Evolutionary conservation across 1,140 invertebrate genomes (phyloP).

Genomic region (Ceratosolen fusciceps): DNA sequence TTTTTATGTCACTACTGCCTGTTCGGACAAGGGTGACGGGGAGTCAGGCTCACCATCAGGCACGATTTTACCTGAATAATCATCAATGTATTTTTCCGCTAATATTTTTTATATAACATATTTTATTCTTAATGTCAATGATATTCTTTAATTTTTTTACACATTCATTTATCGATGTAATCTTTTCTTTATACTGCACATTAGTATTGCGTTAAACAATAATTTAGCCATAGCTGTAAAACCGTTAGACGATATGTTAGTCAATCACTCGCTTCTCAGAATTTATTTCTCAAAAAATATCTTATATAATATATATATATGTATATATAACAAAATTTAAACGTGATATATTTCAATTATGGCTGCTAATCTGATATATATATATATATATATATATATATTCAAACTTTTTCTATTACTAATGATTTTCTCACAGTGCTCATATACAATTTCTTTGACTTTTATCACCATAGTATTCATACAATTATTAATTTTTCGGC

Average conservation of each 20-base stretch:
- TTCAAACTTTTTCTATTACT: constrained; percentile 33
- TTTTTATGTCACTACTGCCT: constrained; percentile 67
- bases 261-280: no score
- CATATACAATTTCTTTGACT: constrained; percentile 18
- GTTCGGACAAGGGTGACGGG: constrained; percentile 69
- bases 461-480: neutral
- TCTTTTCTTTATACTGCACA: constrained; percentile 42
- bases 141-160: constrained; percentile 38
- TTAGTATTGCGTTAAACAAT: constrained; percentile 39
- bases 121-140: constrained; percentile 37
- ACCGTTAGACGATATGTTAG: constrained; percentile 5
- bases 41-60: constrained; percentile 73
- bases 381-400: no score
- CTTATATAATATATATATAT: neutral
- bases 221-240: constrained; percentile 11
- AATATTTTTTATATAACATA: constrained; percentile 39
- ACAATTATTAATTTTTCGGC: constrained; percentile 2
- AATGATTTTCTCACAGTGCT: constrained; percentile 39
- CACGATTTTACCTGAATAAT: constrained; percentile 69
- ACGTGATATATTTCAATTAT: constrained; percentile 15
- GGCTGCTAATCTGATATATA: constrained; percentile 33
- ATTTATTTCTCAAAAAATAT: neutral
- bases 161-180: constrained; percentile 44
- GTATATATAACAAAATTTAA: neutral
- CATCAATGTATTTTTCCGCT: constrained; percentile 61